phyloP scores from a whole-genome alignment of 2,113 vertebrate genomes.

The Pao palembangensis region DNA sequence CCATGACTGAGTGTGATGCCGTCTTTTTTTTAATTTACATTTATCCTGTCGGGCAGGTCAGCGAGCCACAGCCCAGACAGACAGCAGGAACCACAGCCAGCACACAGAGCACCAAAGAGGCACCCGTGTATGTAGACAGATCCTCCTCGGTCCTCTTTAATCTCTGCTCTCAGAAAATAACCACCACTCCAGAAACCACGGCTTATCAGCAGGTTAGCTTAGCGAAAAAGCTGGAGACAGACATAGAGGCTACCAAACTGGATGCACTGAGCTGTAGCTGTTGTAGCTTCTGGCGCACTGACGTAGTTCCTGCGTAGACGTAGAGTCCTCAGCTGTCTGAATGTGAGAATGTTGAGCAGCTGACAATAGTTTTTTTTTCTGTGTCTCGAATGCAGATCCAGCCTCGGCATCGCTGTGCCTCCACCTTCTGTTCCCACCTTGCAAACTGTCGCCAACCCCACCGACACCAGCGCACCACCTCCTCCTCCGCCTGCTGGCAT shows the following conservation, averaged over 20 bases:
- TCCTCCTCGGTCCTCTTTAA: neutral
- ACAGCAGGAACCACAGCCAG: constrained; percentile 33
- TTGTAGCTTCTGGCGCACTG: neutral
- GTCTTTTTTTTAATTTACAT: constrained; percentile 1
- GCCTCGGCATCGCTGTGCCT: constrained; percentile 70
- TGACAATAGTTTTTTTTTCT: neutral
- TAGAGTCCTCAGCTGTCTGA: too few relatives aligned
- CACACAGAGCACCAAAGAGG: constrained; percentile 28
- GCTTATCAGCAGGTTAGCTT: neutral
- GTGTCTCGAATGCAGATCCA: constrained; percentile 44
- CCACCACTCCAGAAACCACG: neutral
- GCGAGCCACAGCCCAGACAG: constrained; percentile 31
- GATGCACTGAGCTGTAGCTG: neutral
- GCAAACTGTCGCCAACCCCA: constrained; percentile 4
- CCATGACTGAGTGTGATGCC: neutral
- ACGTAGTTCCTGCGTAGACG: too few relatives aligned
- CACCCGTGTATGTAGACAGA: constrained; percentile 49
- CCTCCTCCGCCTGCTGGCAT: neutral
- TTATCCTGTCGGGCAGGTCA: constrained; percentile 31
- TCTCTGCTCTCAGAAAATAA: neutral
- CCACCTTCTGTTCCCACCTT: constrained; percentile 67
- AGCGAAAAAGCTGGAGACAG: too few relatives aligned
- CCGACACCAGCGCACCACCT: constrained; percentile 38
- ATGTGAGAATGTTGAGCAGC: neutral
- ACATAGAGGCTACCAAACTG: neutral